Percentiles rank a stretch among this genome's conserved stretches.
These are phyloP conservation scores for Harpalus rufipes DNA, from an alignment of 2,888 invertebrate species.

Conservation along the genomic window DNA sequence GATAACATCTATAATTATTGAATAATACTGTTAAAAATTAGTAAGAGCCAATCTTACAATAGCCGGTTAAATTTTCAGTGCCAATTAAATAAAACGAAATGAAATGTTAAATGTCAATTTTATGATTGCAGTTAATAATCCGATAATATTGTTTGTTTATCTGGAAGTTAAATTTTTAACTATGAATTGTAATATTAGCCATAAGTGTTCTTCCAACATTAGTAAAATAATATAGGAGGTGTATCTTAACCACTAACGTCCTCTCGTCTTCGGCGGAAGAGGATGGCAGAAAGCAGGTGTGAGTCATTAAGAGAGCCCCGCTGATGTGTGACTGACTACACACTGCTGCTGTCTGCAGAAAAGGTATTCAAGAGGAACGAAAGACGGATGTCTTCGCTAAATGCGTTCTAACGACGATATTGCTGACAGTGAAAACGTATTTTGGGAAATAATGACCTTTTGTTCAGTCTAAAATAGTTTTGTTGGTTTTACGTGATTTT, in stretches of 20 bases:
- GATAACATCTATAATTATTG: too few species aligned
- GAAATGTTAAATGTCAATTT: too few species aligned
- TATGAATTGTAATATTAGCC: too few species aligned
- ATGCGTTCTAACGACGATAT: constrained; percentile 33
- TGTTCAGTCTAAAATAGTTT: constrained; percentile 34
- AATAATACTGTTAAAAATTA: too few species aligned
- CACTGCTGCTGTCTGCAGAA: background rate
- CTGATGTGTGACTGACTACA: constrained; percentile 13
- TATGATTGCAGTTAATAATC: too few species aligned
- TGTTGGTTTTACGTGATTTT: constrained; percentile 51
- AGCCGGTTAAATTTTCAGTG: too few species aligned
- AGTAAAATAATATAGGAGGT: too few species aligned
- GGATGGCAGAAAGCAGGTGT: constrained; percentile 24
- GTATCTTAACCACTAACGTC: background rate
- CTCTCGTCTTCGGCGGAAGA: background rate
- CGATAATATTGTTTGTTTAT: too few species aligned
- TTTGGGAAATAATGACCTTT: constrained; percentile 39
- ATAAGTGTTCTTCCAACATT: too few species aligned
- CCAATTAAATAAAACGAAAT: too few species aligned
- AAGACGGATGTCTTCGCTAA: constrained; percentile 35
- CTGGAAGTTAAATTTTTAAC: too few species aligned
- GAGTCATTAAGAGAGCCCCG: constrained; percentile 1
- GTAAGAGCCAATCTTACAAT: too few species aligned
- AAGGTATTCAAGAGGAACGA: constrained; percentile 3
- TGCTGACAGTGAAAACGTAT: constrained; percentile 23